Conservation (phyloP, 2,797 vertebrate genomes). For the Scomberomorus guttatus region DNA sequence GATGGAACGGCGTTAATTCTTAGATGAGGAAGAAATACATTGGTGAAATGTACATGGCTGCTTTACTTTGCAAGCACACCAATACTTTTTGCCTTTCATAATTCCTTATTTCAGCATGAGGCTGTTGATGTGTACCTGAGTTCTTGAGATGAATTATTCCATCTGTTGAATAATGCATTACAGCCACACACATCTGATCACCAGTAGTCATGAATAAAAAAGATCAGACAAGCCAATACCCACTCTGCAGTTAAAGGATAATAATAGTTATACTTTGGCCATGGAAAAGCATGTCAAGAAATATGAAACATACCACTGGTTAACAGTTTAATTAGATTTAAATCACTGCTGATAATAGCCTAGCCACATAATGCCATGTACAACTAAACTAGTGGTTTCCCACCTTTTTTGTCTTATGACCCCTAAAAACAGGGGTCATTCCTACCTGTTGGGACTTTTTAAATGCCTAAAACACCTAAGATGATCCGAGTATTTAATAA, state of each 20-base stretch:
- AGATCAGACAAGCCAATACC: not conserved
- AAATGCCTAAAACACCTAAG: not conserved
- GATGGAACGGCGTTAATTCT: conserved; percentile 23
- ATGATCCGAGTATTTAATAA: not conserved
- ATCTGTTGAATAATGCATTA: conserved; percentile 44
- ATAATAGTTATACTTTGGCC: not conserved
- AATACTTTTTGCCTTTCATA: not conserved
- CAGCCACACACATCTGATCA: conserved; percentile 9
- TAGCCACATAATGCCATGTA: not conserved
- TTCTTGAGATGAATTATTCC: conserved; percentile 29
- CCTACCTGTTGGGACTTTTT: not conserved
- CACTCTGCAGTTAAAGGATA: not conserved
- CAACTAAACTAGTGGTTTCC: not conserved
- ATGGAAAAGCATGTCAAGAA: not conserved
- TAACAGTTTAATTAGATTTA: not conserved
- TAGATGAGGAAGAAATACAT: conserved; percentile 21
- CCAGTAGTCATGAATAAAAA: not conserved
- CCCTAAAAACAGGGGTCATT: not conserved
- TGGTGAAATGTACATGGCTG: conserved; percentile 1
- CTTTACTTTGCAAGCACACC: conserved; percentile 11
- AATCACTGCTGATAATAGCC: not conserved
- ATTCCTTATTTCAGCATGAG: not conserved
- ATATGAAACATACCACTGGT: not conserved
- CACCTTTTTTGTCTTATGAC: not conserved
- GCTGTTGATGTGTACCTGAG: conserved; percentile 6